Evolutionary conservation across 2,888 invertebrate species (phyloP), one percentile per base, ranked within the genome.

Genomic region (Oscheius myriophilus): DNA sequence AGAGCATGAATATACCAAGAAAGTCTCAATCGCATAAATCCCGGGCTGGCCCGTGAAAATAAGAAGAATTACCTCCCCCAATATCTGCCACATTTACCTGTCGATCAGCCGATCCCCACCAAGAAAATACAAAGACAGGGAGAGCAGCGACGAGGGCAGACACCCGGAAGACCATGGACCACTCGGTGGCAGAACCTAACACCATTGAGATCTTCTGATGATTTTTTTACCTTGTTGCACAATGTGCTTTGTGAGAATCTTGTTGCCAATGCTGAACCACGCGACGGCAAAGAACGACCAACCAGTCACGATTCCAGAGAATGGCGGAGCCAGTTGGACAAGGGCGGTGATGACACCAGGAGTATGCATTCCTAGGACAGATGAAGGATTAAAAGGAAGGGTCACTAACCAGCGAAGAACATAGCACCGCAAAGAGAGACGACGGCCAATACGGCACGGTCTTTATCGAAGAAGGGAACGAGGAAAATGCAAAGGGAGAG

Each of bases 221-320:
- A 21, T 2, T 23, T 14, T 33, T 42, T 23, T 46, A 79, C 84
- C 84, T 53, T 83, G 74, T 54, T 83, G 82, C 0, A 84, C 84
- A 33, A 84, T 84, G 67, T 79, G 75, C 64, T 84, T 84, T 6
- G 84, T 84, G 18, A 84, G 71, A 52, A 84, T 79, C 61, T 84
- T 84, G 70, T 84, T 84, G 39, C 76, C 80, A 18, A 84, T 84
- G 16, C 79, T 76, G 66, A 83, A 84, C 79, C 79, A 79, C 18
- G 76, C 79, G 1, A 79, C 79, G 1, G 76, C 75, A 43, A 82
- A 82, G 64, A 80, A 82, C 12, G 79, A 75, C 78, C 80, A 79
- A 42, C 84, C 84, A 2, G 84, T 84, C 51, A 84, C 79, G n/a
- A 84, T 78, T 51, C 84, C 84, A 7, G 84, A 84, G 67, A 82